These are phyloP conservation scores for Thryonomys swinderianus DNA, from an alignment of 2,113 vertebrate genomes.

Conservation along the genomic window DNA sequence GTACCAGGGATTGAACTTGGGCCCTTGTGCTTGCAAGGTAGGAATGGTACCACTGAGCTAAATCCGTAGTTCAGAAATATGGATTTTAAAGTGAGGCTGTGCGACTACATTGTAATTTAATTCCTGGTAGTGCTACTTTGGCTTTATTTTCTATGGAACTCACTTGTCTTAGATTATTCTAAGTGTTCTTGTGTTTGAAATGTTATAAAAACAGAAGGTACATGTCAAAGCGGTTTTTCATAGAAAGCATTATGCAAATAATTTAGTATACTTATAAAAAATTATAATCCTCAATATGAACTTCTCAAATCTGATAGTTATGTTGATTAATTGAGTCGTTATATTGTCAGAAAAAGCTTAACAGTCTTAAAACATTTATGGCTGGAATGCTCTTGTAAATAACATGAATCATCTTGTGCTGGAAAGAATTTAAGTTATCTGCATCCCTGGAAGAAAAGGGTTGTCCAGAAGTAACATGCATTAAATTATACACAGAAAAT, in stretches of 20 bases:
- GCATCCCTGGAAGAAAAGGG: background rate
- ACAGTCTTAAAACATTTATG: background rate
- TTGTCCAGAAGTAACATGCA: background rate
- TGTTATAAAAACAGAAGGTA: constrained; percentile 2
- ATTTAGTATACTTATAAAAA: background rate
- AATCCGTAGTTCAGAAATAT: background rate
- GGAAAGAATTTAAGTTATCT: background rate
- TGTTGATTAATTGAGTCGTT: background rate
- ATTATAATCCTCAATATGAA: background rate
- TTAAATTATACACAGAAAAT: background rate
- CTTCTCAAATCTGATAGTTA: background rate
- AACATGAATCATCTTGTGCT: background rate
- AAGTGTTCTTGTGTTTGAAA: background rate
- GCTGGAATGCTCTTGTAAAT: background rate
- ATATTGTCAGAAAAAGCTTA: constrained; percentile 27
- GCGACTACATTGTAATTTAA: background rate
- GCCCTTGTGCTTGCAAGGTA: too few relatives aligned
- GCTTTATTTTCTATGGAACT: background rate
- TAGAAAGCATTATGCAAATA: background rate
- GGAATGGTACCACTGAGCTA: too few relatives aligned
- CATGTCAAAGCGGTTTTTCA: background rate
- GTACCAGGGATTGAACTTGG: too few relatives aligned
- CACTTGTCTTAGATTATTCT: background rate
- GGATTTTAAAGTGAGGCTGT: background rate
- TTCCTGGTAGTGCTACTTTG: background rate